Evolutionary conservation across 2,797 vertebrate species (phyloP), one percentile per base, ranked within the genome.

Genomic region (Paramormyrops hopkinsi): DNA sequence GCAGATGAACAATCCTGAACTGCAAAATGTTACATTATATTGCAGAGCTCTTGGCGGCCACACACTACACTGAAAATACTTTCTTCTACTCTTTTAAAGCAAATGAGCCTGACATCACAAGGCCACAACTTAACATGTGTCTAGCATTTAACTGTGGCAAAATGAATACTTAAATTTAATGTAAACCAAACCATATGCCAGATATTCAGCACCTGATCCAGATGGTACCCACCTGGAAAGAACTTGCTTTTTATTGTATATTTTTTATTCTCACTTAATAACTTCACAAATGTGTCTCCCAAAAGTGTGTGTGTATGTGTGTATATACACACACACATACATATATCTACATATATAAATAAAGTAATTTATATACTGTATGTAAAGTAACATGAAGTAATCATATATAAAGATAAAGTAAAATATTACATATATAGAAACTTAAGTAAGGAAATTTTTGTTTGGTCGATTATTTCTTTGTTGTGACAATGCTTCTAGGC

Each of bases 141-240:
- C 22, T 83, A 46, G 19, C 51, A 54, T 83, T 46, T 83, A 56
- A 82, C 48, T 85, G 59, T 85, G 22, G n/a, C 22, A 85, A 88
- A 79, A 50, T 82, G 88, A 83, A 84, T 83, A 41, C 53, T 83
- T 41, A 53, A 46, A 89, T 37, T 83, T 89, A 54, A 37, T 25
- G 33, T 83, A 86, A 86, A 37, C 14, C 29, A 19, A 53, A 79
- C 44, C 82, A 48, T 65, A 29, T 37, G 37, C 50, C 3, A 83
- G 33, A 54, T 51, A 59, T 73, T 76, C 56, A 88, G 29, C 48
- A 86, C 12, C 46, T 51, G 46, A 69, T 84, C 17, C 69, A 89
- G 41, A 51, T 65, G 46, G 50, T 84, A 6, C 14, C 22, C 51
- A 65, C 53, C 44, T 89, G 51, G 22, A 3, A 44, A 46, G 9